Evolutionary conservation across 2,888 invertebrate genomes (phyloP).

Genomic region (Tupiocoris notatus): DNA sequence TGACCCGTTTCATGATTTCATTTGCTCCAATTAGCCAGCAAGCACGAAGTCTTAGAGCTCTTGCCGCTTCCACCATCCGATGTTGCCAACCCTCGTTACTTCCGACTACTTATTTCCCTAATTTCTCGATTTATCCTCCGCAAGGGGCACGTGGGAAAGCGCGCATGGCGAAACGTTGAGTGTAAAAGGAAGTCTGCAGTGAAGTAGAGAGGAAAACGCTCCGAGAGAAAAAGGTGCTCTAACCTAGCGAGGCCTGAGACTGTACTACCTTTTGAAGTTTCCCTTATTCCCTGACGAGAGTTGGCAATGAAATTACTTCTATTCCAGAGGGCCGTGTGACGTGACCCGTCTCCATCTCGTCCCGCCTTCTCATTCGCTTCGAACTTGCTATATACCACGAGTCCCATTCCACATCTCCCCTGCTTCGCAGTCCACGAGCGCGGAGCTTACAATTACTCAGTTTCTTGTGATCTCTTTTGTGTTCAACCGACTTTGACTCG

Average conservation of each 20-base stretch:
- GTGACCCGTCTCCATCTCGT: background rate
- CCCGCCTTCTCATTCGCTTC: background rate
- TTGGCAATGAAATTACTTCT: constrained; percentile 29
- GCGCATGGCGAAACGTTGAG: background rate
- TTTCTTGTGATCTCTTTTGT: background rate
- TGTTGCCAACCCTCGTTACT: background rate
- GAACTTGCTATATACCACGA: background rate
- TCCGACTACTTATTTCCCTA: constrained; percentile 1
- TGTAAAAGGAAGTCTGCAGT: background rate
- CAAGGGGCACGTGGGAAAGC: background rate
- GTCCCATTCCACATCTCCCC: background rate
- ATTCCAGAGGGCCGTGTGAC: constrained; percentile 23
- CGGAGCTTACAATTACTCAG: background rate
- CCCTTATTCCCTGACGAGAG: background rate
- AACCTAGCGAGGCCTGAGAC: background rate
- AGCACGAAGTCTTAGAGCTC: background rate
- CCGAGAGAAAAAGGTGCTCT: background rate
- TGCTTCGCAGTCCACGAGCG: background rate
- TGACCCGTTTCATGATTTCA: constrained; percentile 9
- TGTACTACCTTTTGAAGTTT: constrained; percentile 24
- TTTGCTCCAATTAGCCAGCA: background rate
- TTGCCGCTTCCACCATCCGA: background rate
- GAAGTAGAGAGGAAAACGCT: background rate
- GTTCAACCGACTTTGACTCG: background rate
- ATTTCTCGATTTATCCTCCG: constrained; percentile 11